These are phyloP conservation scores for Falco berigora DNA, from an alignment of 2,797 vertebrate genomes.

Conservation along the genomic window DNA sequence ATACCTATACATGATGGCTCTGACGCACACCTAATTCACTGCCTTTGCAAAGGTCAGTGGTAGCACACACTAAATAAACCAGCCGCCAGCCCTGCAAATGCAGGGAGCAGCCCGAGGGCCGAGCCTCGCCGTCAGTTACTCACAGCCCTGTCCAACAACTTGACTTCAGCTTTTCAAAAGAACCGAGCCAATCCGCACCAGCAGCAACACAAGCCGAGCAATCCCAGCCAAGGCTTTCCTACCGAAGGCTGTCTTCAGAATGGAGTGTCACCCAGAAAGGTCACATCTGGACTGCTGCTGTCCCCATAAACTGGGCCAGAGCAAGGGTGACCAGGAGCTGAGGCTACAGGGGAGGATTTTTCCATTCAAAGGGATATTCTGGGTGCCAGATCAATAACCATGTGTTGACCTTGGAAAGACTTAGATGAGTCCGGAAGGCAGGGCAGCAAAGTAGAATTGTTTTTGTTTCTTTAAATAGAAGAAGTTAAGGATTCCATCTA, in stretches of 20 bases:
- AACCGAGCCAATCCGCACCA: neutral
- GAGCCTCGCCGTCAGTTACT: accelerated
- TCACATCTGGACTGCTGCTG: neutral
- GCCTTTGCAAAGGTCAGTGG: neutral
- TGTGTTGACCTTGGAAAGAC: neutral
- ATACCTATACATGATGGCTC: accelerated
- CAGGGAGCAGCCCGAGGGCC: neutral
- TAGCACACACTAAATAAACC: accelerated
- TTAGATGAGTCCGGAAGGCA: neutral
- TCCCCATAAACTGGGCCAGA: neutral
- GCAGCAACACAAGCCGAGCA: accelerated
- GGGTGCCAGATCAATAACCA: neutral
- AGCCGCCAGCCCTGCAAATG: neutral
- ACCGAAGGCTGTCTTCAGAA: neutral
- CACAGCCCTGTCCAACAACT: neutral
- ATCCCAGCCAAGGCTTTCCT: neutral
- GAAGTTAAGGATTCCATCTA: neutral
- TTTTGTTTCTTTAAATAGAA: constrained; percentile 17
- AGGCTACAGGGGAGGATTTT: neutral
- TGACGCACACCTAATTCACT: accelerated
- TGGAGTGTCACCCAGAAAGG: neutral
- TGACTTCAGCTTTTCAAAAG: neutral
- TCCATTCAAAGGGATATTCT: neutral
- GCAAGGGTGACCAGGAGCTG: neutral
- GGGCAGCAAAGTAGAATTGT: neutral